A percentile compares a stretch with the other conserved stretches of the same genome.
These are phyloP conservation scores for Labeo calbasu DNA, from an alignment of 2,797 vertebrate species.

Conservation along the genomic window DNA sequence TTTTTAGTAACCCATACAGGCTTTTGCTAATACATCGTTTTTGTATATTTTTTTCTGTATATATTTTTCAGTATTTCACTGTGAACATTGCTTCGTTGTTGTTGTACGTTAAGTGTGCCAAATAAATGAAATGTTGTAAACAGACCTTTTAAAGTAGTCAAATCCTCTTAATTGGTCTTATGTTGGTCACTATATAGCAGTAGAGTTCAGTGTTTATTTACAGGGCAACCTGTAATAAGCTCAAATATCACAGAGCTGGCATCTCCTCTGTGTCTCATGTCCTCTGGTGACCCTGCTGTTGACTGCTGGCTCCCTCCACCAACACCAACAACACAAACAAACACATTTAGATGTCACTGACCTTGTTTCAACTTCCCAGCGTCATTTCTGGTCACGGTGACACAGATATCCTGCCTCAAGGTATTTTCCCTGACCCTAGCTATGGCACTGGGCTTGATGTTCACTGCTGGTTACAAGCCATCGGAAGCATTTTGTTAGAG, in stretches of 20 bases:
- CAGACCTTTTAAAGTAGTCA: neutral
- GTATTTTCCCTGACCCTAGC: conserved; percentile 31
- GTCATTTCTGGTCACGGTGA: conserved; percentile 32
- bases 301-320: conserved; percentile 10
- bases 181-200: neutral
- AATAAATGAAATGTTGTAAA: neutral
- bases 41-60: too few relatives aligned
- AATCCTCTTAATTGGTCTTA: neutral
- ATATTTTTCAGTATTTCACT: neutral
- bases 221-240: neutral
- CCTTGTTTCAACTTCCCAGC: conserved; percentile 35
- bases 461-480: conserved; percentile 47
- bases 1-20: too few relatives aligned
- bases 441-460: conserved; percentile 37
- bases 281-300: conserved; percentile 19
- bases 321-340: conserved; percentile 44
- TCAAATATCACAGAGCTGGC: neutral
- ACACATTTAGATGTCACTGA: conserved; percentile 47
- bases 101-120: neutral
- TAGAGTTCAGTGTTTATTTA: neutral
- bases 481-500: conserved; percentile 12
- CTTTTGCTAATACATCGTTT: too few relatives aligned
- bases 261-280: neutral
- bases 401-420: conserved; percentile 33
- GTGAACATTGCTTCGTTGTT: neutral